Base-by-base conservation (phyloP, 2,113 vertebrate genomes). In the Anseranas semipalmata region DNA sequence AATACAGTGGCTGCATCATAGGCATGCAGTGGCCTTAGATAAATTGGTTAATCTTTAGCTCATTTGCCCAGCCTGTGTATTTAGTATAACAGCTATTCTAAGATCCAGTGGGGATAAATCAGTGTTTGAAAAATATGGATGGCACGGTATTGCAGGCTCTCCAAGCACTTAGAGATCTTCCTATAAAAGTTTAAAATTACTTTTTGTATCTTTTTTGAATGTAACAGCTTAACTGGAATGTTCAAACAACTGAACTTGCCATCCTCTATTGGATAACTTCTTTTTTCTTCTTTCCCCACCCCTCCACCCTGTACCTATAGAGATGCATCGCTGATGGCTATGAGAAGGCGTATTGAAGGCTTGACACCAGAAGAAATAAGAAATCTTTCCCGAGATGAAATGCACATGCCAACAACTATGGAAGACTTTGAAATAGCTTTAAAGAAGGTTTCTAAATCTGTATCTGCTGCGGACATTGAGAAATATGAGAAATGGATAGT, bases 351-450 rank as follows among this genome's bases (percentile, higher is more conserved):
- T 30, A 99, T 99, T 55, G 99, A 99, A 97, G 99, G 99, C 63
- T 95, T 99, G 95, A 99, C 98, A 2, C 99, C 99, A 12, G 99
- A 99, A 93, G 99, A 99, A 98, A 99, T 99, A 92, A 98, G 99
- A 53, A 99, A 99, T 97, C 98, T 99, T 74, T 99, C 99, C 56
- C 97, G 98, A 95, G 99, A 99, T 43, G 99, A 99, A 97, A 99
- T 99, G 99, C 99, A 99, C 96, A 99, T 99, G 99, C 99, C 99
- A 50, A 99, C 99, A 60, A 99, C 99, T 75, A 99, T 99, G 99
- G 99, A 99, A 89, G 99, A 99, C 97, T 99, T 99, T 93, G 99
- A 99, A 98, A 98, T 99, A 9, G 98, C 99, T 68, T 98, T 99
- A 94, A 99, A 97, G 96, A 99, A 99, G 95, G 99, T 99, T 81